Percentiles rank a stretch among this genome's conserved stretches.
Conservation (phyloP, 1,140 invertebrate genomes). For the Anagrus nilaparvatae region DNA sequence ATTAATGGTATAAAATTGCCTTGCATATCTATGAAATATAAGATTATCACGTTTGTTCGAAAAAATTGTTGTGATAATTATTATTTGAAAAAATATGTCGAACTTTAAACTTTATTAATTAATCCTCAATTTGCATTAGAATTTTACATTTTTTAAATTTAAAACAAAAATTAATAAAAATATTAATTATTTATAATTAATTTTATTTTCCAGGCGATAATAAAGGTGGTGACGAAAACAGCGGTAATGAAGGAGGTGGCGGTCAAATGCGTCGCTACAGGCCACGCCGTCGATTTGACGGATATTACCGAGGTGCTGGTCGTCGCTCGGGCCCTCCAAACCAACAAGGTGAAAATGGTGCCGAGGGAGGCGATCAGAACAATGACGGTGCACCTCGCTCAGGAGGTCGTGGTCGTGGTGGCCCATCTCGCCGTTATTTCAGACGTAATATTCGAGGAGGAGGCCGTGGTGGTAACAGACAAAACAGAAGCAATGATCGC, state of each 20-base stretch:
- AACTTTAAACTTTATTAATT: no score
- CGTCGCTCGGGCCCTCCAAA: conserved; percentile 30
- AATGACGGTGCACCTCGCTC: conserved; percentile 37
- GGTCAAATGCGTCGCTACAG: conserved; percentile 41
- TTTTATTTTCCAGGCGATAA: conserved; percentile 38
- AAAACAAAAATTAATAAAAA: conserved; percentile 1
- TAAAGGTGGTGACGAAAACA: conserved; percentile 31
- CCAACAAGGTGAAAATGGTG: conserved; percentile 29
- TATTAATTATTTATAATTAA: conserved; percentile 27
- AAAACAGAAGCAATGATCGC: conserved; percentile 49
- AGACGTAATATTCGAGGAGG: conserved; percentile 52
- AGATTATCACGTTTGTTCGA: no score
- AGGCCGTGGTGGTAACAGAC: conserved; percentile 40
- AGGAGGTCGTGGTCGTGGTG: conserved; percentile 38
- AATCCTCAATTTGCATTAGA: no score
- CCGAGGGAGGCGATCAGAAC: conserved; percentile 30
- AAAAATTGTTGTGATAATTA: no score
- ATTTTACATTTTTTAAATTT: no score
- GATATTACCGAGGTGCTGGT: conserved; percentile 33
- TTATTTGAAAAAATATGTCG: no score
- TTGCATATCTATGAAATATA: no score
- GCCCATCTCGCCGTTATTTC: conserved; percentile 52
- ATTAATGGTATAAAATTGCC: no score
- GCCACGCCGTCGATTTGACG: conserved; percentile 40
- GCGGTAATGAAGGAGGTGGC: conserved; percentile 19